Evolutionary conservation across 1,140 invertebrate species (phyloP).

Genomic region (Euwallacea similis): DNA sequence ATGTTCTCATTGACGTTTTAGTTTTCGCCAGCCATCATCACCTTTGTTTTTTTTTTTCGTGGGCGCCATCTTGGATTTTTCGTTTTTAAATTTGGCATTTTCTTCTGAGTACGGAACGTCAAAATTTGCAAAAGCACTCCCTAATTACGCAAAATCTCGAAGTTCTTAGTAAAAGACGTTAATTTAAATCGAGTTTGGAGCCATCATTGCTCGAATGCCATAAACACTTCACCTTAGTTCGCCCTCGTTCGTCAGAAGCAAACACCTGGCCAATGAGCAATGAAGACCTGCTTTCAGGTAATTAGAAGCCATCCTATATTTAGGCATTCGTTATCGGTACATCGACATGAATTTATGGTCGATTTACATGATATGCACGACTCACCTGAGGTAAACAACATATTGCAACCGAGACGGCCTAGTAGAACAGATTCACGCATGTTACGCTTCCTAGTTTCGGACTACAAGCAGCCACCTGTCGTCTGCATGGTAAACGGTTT

Average conservation of each 20-base stretch:
- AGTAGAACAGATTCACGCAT: conserved; percentile 26
- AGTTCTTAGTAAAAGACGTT: too few species aligned
- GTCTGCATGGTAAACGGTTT: conserved; percentile 10
- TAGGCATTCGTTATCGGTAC: conserved; percentile 12
- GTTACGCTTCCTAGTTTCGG: conserved; percentile 30
- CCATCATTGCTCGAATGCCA: too few species aligned
- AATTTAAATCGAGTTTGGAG: too few species aligned
- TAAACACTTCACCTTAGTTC: too few species aligned
- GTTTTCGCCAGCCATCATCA: too few species aligned
- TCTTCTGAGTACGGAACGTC: too few species aligned
- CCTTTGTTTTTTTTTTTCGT: too few species aligned
- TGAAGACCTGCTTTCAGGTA: conserved; percentile 25
- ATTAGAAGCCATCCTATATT: conserved; percentile 25
- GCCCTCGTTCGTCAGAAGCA: neutral
- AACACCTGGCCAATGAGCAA: conserved; percentile 23
- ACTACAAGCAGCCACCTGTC: conserved; percentile 5
- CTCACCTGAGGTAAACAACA: conserved; percentile 25
- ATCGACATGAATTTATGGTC: conserved; percentile 18
- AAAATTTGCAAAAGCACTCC: too few species aligned
- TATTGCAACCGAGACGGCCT: conserved; percentile 25
- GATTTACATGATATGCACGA: conserved; percentile 16
- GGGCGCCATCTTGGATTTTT: too few species aligned
- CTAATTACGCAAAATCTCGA: too few species aligned
- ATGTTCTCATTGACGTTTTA: too few species aligned
- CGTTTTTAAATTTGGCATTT: too few species aligned